Evolutionary conservation across 1,140 invertebrate genomes (phyloP).

Genomic region (Saccostrea cuccullata): DNA sequence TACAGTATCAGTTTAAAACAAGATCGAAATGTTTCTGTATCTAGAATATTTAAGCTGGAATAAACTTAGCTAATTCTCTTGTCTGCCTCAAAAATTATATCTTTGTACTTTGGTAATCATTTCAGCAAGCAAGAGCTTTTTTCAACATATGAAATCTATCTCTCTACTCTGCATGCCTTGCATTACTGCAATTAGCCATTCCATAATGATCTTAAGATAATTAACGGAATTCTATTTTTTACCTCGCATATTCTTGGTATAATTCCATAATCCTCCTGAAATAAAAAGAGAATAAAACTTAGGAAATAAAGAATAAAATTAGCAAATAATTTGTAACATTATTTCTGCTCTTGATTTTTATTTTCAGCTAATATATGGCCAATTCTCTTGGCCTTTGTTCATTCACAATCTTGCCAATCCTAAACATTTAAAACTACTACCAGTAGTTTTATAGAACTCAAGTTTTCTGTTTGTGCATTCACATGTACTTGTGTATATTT

Average conservation of each 20-base stretch:
- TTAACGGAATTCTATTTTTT: constrained; percentile 29
- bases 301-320: too few relatives aligned
- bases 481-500: too few relatives aligned
- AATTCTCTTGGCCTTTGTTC: neutral
- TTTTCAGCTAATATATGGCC: neutral
- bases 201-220: neutral
- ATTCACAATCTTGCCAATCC: too few relatives aligned
- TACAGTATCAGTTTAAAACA: neutral
- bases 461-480: too few relatives aligned
- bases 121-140: neutral
- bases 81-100: neutral
- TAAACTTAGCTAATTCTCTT: neutral
- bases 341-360: neutral
- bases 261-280: constrained; percentile 71
- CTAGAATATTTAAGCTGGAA: neutral
- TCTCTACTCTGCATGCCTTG: neutral
- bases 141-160: neutral
- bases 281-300: constrained; percentile 45
- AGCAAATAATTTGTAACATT: neutral
- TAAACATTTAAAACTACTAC: too few relatives aligned
- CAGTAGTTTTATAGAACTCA: too few relatives aligned
- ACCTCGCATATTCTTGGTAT: constrained; percentile 76
- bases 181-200: constrained; percentile 9
- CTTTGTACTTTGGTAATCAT: constrained; percentile 33
- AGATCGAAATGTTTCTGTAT: constrained; percentile 3